Evolutionary conservation across 1,140 invertebrate genomes (phyloP).

Genomic region (Mycetomoellerius zeteki): DNA sequence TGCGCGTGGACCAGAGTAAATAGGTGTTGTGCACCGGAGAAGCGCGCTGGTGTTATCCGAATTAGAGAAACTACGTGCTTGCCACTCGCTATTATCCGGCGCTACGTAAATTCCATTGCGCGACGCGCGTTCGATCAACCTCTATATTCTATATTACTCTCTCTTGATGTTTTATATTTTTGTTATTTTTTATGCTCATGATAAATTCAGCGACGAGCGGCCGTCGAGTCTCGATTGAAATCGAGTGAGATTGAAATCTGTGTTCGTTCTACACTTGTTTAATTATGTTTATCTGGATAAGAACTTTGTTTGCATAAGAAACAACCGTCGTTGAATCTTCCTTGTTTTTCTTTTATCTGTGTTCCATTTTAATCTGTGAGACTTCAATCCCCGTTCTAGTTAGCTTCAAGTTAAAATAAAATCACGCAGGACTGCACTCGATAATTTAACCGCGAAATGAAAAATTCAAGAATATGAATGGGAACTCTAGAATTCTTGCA

Average conservation of each 20-base stretch:
- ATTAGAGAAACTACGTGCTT: slow-evolving; percentile 50
- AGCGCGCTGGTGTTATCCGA: slow-evolving; percentile 51
- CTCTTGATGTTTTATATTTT: neutral
- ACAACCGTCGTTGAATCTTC: neutral
- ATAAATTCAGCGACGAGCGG: neutral
- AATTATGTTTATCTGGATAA: neutral
- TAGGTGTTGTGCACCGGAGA: slow-evolving; percentile 20
- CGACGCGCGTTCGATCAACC: slow-evolving; percentile 11
- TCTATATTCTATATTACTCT: neutral
- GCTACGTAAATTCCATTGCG: slow-evolving; percentile 24
- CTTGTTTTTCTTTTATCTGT: neutral
- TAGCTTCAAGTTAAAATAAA: neutral
- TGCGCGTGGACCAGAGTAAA: slow-evolving; percentile 20
- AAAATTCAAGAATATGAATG: no score
- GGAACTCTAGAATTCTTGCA: no score
- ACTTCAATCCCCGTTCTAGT: neutral
- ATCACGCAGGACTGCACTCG: neutral
- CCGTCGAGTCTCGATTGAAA: neutral
- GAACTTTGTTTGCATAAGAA: neutral
- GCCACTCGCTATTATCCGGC: slow-evolving; percentile 20
- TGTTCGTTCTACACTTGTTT: neutral
- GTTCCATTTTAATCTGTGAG: neutral
- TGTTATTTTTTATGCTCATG: neutral
- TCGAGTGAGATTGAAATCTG: neutral
- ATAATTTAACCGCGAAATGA: neutral